Evolutionary conservation across 2,888 invertebrate genomes (phyloP).

Genomic region (Heliconius ismenius): DNA sequence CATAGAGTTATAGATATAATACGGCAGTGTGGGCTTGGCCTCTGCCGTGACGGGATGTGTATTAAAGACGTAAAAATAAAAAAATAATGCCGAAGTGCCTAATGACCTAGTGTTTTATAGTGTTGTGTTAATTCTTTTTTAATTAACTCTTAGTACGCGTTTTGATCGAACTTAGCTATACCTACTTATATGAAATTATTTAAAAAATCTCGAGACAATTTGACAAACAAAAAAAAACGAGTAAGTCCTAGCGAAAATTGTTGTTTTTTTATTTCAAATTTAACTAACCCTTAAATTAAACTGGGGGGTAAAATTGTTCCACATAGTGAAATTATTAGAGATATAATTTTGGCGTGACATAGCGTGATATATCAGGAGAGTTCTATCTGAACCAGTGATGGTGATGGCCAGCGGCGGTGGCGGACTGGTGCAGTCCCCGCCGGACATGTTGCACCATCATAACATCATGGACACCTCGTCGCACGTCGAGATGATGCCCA

Average conservation of each 20-base stretch:
- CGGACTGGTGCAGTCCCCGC: constrained; percentile 81
- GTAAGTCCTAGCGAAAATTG: constrained; percentile 19
- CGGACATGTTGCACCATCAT: constrained; percentile 79
- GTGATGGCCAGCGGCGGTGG: constrained; percentile 80
- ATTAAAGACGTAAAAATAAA: constrained; percentile 52
- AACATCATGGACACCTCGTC: constrained; percentile 78
- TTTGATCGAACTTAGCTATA: not conserved
- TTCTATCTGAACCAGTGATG: constrained; percentile 63
- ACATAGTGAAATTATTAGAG: constrained; percentile 11
- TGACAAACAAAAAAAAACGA: constrained; percentile 10
- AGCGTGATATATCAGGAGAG: constrained; percentile 38
- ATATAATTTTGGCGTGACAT: constrained; percentile 15
- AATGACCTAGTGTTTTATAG: constrained; percentile 58
- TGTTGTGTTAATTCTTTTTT: constrained; percentile 61
- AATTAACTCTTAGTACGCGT: constrained; percentile 2
- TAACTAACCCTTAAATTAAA: constrained; percentile 13
- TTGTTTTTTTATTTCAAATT: constrained; percentile 10
- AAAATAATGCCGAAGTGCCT: constrained; percentile 75
- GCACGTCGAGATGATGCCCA: constrained; percentile 79
- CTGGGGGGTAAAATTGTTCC: constrained; percentile 12
- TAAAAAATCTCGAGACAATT: constrained; percentile 6
- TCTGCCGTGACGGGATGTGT: constrained; percentile 65
- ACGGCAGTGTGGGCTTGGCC: constrained; percentile 79
- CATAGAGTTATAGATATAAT: constrained; percentile 77
- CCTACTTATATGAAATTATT: not conserved